Evolutionary conservation across 2,888 invertebrate species (phyloP).

Genomic region (Caradrina kadenii): DNA sequence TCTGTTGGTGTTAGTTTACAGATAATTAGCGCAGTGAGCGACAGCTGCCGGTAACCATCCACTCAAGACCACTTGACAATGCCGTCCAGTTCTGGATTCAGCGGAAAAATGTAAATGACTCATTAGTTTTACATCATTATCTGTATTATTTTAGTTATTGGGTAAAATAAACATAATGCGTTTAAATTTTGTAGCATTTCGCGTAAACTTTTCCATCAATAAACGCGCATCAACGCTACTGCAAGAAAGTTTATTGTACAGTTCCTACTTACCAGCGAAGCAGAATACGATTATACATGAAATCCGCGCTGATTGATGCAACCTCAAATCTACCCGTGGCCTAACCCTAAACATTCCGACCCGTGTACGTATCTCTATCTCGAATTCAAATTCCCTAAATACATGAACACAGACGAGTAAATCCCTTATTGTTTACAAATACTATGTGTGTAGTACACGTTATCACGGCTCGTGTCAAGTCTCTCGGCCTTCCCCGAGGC

Average conservation of each 20-base stretch:
- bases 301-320: slow-evolving; percentile 26
- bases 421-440: slow-evolving; percentile 65
- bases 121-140: slow-evolving; percentile 31
- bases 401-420: slow-evolving; percentile 30
- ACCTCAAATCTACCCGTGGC: slow-evolving; percentile 2
- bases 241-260: background rate
- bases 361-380: slow-evolving; percentile 18
- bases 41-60: slow-evolving; percentile 76
- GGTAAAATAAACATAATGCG: background rate
- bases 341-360: slow-evolving; percentile 35
- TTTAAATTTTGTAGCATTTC: slow-evolving; percentile 5
- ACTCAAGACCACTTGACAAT: slow-evolving; percentile 71
- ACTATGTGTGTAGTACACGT: slow-evolving; percentile 51
- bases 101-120: slow-evolving; percentile 49
- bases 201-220: background rate
- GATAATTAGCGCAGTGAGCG: slow-evolving; percentile 81
- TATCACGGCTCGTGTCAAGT: slow-evolving; percentile 62
- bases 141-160: slow-evolving; percentile 5
- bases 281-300: slow-evolving; percentile 28
- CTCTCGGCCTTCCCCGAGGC: slow-evolving; percentile 82
- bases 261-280: background rate
- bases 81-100: slow-evolving; percentile 51
- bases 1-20: slow-evolving; percentile 79
- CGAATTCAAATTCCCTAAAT: slow-evolving; percentile 36
- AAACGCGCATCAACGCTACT: background rate